Base-by-base conservation (phyloP, 2,888 invertebrate species). In the Synanthedon myopaeformis region DNA sequence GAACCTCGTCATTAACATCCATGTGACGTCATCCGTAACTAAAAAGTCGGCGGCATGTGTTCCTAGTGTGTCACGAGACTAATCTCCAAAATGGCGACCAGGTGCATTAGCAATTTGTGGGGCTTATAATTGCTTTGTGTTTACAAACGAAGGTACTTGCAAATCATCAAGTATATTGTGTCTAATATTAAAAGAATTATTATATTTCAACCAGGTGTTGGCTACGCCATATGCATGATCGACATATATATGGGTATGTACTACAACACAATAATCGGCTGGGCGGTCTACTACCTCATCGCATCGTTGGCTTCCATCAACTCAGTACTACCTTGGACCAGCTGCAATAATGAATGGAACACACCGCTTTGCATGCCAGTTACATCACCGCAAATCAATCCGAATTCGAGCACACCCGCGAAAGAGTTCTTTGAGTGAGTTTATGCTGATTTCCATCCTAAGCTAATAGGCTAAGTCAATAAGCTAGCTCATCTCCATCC, bases 191-290 rank as follows among this genome's bases (percentile, higher is more conserved):
- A 35, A 10, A 35, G 2, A 35, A 10, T 35, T 35, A 10, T 35
- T 35, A 10, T 35, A 49, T 53, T 54, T 5, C 13, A 42, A 12
- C 0, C 83, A 97, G 97, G 98, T 62, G 94, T 98, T 53, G 98
- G 98, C 53, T 97, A 97, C 86, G 96, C 97, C 10, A 98, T 98
- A 74, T 97, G 97, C 78, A 91, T 98, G 76, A 95, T 98, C 67
- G 97, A 97, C 83, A 91, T 97, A 74, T 98, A 97, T 89, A 94
- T 94, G 92, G 96, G 95, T 64, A 97, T 97, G 94, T 97, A 96
- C 88, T 98, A 98, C 89, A 98, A 98, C 87, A 97, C 97, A 52
- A 95, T 98, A 78, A 97, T 98, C 70, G 96, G 96, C 51, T 97
- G 97, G 96, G 96, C 97, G 50, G 93, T 96, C 53, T 96, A 96